Conservation (phyloP, 2,888 invertebrate species). For the Tetragonisca angustula region DNA sequence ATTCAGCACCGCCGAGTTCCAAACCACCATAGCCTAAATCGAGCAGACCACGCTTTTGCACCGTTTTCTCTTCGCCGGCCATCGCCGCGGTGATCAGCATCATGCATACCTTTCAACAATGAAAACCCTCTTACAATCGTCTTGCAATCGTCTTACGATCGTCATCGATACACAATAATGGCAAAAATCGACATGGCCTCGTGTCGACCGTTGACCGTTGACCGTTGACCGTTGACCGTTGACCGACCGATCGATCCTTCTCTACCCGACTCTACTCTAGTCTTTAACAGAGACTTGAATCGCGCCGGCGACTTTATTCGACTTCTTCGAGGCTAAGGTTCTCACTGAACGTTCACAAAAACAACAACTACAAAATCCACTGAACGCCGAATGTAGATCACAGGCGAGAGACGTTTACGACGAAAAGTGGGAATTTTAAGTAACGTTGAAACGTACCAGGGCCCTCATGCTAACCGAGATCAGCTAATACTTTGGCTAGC, state of each 20-base stretch:
- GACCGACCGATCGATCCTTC: too few relatives aligned
- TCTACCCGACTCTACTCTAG: too few relatives aligned
- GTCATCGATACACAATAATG: too few relatives aligned
- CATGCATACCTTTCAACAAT: constrained; percentile 82
- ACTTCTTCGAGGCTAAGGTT: background rate
- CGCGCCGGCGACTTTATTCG: too few relatives aligned
- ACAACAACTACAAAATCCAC: background rate
- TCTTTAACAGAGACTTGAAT: too few relatives aligned
- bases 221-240: too few relatives aligned
- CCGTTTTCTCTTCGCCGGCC: constrained; percentile 78
- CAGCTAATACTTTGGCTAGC: constrained; percentile 70
- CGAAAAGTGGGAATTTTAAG: constrained; percentile 47
- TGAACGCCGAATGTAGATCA: constrained; percentile 15
- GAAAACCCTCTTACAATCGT: background rate
- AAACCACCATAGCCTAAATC: constrained; percentile 66
- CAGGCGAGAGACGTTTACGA: background rate
- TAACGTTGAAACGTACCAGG: constrained; percentile 79
- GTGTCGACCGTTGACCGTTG: too few relatives aligned
- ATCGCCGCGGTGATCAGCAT: constrained; percentile 83
- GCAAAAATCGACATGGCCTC: too few relatives aligned
- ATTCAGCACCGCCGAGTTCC: constrained; percentile 58
- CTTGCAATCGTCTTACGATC: too few relatives aligned
- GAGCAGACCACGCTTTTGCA: constrained; percentile 77
- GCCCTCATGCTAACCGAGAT: constrained; percentile 77
- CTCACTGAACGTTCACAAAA: constrained; percentile 12